Base-by-base conservation (phyloP, 2,797 vertebrate genomes). In the Etheostoma nigrum region DNA sequence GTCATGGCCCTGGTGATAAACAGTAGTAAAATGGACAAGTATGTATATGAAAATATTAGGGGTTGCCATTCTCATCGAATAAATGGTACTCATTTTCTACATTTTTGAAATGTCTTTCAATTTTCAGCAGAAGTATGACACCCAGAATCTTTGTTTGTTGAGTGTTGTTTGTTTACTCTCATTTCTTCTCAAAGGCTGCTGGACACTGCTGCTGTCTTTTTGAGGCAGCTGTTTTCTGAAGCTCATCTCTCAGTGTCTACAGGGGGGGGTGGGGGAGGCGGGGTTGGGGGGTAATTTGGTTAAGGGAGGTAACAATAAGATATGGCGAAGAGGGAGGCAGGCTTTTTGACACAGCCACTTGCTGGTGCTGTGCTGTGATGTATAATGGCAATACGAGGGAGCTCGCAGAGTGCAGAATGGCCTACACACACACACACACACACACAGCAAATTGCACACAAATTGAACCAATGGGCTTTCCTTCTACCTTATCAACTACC, bases 271-370 rank as follows among this genome's bases (percentile, higher is more conserved):
- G 78, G 87, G 67, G 18, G 75, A 74, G 80, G 78, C 52, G 82
- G 87, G 85, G 86, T 52, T 82, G 87, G 89, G 75, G 86, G 81
- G 87, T 95, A 95, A 95, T 95, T 93, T 90, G 90, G 93, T 96
- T 95, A 95, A 90, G 81, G 88, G 91, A 93, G 93, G 94, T 95
- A 95, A 96, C 94, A 92, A 94, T 95, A 94, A 95, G 93, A 93
- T 94, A 96, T 95, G 91, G 89, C 7, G 44, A 78, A 67, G 92
- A 73, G 84, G 81, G 81, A 91, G 85, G 78, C 90, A 90, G 91
- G 84, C 89, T 90, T 92, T 95, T 91, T 94, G 93, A 95, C 93
- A 94, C 90, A 89, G 83, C 88, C 84, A 87, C 86, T 92, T 75
- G 81, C 90, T 77, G 83, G 69, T 81, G 89, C 85, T 87, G 71